These are phyloP conservation scores for Diaprepes abbreviatus DNA, from an alignment of 2,888 invertebrate species.

Conservation along the genomic window DNA sequence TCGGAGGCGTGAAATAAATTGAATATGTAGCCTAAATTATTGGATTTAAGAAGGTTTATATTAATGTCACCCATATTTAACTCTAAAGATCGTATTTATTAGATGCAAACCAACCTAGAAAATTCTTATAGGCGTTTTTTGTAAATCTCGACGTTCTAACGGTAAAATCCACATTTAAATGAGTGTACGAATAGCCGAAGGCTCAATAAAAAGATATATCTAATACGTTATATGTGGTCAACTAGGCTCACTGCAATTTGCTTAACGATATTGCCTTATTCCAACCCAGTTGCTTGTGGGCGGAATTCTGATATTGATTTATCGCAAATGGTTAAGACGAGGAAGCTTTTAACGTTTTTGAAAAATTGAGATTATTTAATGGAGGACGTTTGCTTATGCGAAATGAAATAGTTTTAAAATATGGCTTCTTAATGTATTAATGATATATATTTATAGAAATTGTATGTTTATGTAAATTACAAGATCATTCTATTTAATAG, in stretches of 20 bases:
- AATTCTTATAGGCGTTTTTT: no score
- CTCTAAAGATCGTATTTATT: no score
- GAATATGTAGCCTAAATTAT: no score
- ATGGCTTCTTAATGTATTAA: no score
- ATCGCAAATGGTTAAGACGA: conserved; percentile 1
- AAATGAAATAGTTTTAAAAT: no score
- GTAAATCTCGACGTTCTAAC: conserved; percentile 32
- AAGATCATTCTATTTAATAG: no score
- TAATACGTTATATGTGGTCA: conserved; percentile 1
- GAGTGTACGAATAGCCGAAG: conserved; percentile 6
- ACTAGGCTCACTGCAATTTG: conserved; percentile 10
- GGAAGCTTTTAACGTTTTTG: conserved; percentile 9
- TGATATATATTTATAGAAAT: no score
- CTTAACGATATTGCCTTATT: conserved; percentile 19
- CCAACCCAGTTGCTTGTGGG: conserved; percentile 5
- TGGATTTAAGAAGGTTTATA: no score
- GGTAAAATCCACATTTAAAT: conserved; percentile 34
- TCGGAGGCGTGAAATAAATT: no score
- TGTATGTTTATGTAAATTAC: no score
- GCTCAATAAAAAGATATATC: conserved; percentile 14
- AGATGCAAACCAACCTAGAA: no score
- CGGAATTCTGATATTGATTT: conserved; percentile 12
- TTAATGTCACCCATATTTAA: no score
- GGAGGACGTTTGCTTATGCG: background rate
- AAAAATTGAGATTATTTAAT: background rate